These are phyloP conservation scores for Pachypsylla venusta DNA, from an alignment of 1,140 invertebrate genomes.

Conservation along the genomic window DNA sequence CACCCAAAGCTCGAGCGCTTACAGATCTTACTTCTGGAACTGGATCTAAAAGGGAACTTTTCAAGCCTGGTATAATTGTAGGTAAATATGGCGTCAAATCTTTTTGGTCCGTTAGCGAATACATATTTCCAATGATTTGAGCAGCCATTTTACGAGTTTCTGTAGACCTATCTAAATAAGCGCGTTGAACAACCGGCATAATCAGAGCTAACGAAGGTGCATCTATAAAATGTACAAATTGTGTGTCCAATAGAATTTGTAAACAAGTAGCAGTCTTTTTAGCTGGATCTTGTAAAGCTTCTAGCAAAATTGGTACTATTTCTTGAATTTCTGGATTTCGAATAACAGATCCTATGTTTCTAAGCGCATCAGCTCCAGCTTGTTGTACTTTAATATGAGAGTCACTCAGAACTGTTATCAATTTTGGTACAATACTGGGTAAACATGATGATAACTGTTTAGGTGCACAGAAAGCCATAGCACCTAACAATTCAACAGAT, in stretches of 20 bases:
- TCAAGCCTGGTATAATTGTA: slow-evolving; percentile 91
- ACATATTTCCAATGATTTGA: slow-evolving; percentile 99
- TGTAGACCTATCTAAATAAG: slow-evolving; percentile 91
- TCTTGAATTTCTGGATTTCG: slow-evolving; percentile 97
- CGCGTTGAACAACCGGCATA: slow-evolving; percentile 96
- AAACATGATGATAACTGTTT: slow-evolving; percentile 95
- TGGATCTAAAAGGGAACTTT: slow-evolving; percentile 90
- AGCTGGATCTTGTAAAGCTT: slow-evolving; percentile 91
- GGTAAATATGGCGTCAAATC: slow-evolving; percentile 93
- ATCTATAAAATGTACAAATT: slow-evolving; percentile 99
- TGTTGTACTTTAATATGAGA: slow-evolving; percentile 97
- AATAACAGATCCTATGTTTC: slow-evolving; percentile 94
- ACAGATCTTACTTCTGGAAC: slow-evolving; percentile 91
- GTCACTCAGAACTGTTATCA: slow-evolving; percentile 93
- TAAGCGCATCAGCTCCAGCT: slow-evolving; percentile 84
- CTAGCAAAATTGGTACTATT: slow-evolving; percentile 78
- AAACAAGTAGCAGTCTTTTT: slow-evolving; percentile 86
- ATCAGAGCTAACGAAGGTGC: slow-evolving; percentile 95
- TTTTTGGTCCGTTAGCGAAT: slow-evolving; percentile 96
- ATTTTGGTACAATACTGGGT: slow-evolving; percentile 94
- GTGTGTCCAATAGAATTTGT: slow-evolving; percentile 84
- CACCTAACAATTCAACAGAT: slow-evolving; percentile 89
- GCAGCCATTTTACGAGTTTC: slow-evolving; percentile 98
- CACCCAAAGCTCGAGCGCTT: slow-evolving; percentile 84
- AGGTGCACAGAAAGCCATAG: slow-evolving; percentile 96